Percentiles rank a stretch among this genome's conserved stretches.
Conservation (phyloP, 2,888 invertebrate genomes). For the Cylloceria caligata region DNA sequence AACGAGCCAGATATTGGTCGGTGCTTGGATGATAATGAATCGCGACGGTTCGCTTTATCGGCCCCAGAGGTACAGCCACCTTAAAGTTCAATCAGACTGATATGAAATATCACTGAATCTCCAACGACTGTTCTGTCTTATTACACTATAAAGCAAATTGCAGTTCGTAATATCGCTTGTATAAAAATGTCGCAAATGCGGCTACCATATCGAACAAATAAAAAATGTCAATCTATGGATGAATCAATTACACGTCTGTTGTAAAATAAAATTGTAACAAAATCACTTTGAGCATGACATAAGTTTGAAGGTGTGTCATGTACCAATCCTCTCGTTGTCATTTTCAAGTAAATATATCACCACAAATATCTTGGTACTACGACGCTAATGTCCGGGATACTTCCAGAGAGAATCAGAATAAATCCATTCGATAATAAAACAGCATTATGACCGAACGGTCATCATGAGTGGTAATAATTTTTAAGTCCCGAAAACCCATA, state of each 20-base stretch:
- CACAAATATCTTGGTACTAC: neutral
- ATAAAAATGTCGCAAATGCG: slow-evolving; percentile 12
- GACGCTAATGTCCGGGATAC: slow-evolving; percentile 39
- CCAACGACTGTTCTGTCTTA: slow-evolving; percentile 22
- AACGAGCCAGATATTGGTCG: slow-evolving; percentile 65
- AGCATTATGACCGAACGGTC: slow-evolving; percentile 46
- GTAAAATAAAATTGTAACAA: neutral
- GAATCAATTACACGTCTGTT: neutral
- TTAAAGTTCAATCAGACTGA: slow-evolving; percentile 66
- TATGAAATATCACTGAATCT: slow-evolving; percentile 23
- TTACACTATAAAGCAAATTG: neutral
- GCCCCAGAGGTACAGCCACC: slow-evolving; percentile 72
- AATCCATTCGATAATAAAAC: slow-evolving; percentile 50
- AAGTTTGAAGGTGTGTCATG: neutral
- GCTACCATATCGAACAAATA: neutral
- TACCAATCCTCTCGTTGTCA: slow-evolving; percentile 16
- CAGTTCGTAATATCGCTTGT: neutral
- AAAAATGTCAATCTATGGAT: neutral
- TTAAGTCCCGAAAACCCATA: slow-evolving; percentile 56
- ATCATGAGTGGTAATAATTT: slow-evolving; percentile 58
- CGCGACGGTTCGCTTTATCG: slow-evolving; percentile 78
- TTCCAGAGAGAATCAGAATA: slow-evolving; percentile 31
- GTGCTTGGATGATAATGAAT: slow-evolving; percentile 76
- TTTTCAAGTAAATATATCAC: slow-evolving; percentile 33
- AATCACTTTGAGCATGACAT: slow-evolving; percentile 1